Base-by-base conservation (phyloP, 2,888 invertebrate genomes). In the Netelia fuscicornis region DNA sequence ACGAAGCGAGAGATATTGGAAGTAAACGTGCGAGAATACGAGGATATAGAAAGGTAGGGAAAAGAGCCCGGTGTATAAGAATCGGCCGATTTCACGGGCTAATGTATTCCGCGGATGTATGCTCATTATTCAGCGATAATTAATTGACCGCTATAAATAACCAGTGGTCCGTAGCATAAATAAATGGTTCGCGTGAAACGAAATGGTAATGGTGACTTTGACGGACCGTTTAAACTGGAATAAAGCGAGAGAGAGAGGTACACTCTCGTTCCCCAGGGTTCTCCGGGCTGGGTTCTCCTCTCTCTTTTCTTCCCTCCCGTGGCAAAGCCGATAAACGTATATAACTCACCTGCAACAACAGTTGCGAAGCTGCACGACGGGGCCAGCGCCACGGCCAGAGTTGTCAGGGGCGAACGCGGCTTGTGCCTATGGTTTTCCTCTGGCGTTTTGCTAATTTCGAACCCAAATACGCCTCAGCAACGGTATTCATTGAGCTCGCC, bases 151-250 rank as follows among this genome's bases (percentile, higher is more conserved):
- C 92, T 92, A 92, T 93, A 93, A 92, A 93, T 93, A 93, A 92
- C 90, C 89, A 86, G 88, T 88, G 89, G 89, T 90, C 89, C 89
- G 89, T 87, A 75, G 91, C 90, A 91, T 90, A 92, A 93, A 92
- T 93, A 92, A 93, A 92, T 93, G 92, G 91, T 91, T 92, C 91
- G 93, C 91, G 92, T 91, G 92, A 91, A 92, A 90, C 91, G 89
- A 91, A 92, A 93, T 92, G 92, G 92, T 93, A 93, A 93, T 93
- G 92, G 90, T 92, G 93, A 93, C 92, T 92, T 92, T 92, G 93
- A 93, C 92, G 92, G 92, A 92, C 93, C 92, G 92, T 93, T 92
- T 92, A 93, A 92, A 92, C 91, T 92, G 92, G 91, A 92, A 92
- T 92, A 92, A 92, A 91, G 91, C 90, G 86, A 88, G 90, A 90